Evolutionary conservation across 2,888 invertebrate species (phyloP), one percentile per base, ranked within the genome.

Genomic region (Ferdinandea cuprea): DNA sequence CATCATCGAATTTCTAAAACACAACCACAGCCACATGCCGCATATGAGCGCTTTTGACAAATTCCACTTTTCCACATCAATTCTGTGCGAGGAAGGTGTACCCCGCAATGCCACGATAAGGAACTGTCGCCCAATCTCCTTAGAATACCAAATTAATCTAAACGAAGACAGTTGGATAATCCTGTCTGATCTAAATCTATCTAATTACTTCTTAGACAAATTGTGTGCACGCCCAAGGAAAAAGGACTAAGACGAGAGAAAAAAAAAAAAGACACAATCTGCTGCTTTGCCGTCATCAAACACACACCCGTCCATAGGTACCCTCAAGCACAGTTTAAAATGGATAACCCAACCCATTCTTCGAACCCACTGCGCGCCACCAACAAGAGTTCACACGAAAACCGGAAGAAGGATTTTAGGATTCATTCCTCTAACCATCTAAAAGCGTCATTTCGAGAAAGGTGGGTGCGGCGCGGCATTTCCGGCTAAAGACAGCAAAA

Each of bases 191-290:
- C 81, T 76, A 76, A 76, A 81, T 81, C 81, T 81, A 81, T 81
- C 81, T 81, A 81, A 81, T 81, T 81, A 81, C 76, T 81, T 81
- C 71, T 76, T 54, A 81, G 76, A 81, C 76, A 81, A 81, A 81
- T 81, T 81, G 71, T 81, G 54, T 66, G 65, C n/a, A n/a, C n/a
- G n/a, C 81, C 35, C 81, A 37, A 58, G 44, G 28, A 58, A 52
- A 65, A 65, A 59, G 46, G 63, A 73, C 54, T 50, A 37, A 56
- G 52, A 63, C 40, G 30, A 32, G 28, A 11, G 56, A 52, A 19
- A n/a, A 35, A 65, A n/a, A 48, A 11, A 46, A 32, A 46, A 11
- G 30, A 7, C 46, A 52, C 19, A 35, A 44, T 54, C 42, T 32
- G 40, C 32, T 28, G 15, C 65, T 17, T 19, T 19, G 2, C 25